Conservation (phyloP, 1,140 invertebrate species). For the Cherax quadricarinatus region DNA sequence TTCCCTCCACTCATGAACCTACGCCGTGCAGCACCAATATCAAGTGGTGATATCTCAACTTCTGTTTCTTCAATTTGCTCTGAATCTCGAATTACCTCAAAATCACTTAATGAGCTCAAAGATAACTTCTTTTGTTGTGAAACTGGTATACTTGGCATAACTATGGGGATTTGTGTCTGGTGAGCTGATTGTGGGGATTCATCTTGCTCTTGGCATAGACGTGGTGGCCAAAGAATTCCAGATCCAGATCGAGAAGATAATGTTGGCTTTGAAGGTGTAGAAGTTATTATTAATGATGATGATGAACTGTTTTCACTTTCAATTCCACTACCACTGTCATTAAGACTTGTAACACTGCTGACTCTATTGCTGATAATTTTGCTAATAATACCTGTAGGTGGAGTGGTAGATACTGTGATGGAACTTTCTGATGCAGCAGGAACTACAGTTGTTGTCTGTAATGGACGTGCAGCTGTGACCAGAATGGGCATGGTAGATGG, state of each 20-base stretch:
- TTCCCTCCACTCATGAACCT: slow-evolving; percentile 54
- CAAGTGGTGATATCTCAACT: slow-evolving; percentile 51
- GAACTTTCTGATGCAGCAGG: slow-evolving; percentile 2
- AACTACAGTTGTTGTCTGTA: neutral
- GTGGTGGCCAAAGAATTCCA: slow-evolving; percentile 50
- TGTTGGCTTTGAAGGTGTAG: neutral
- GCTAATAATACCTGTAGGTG: slow-evolving; percentile 6
- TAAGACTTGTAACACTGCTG: neutral
- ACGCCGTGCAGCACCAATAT: slow-evolving; percentile 52
- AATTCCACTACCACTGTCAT: slow-evolving; percentile 20
- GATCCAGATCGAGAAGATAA: slow-evolving; percentile 28
- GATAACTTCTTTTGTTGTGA: slow-evolving; percentile 19
- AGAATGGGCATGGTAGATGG: neutral
- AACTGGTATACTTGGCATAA: neutral
- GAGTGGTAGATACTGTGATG: neutral
- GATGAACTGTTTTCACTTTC: slow-evolving; percentile 20
- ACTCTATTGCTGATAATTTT: slow-evolving; percentile 45
- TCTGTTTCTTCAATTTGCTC: slow-evolving; percentile 23
- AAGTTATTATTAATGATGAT: neutral
- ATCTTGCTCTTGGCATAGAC: slow-evolving; percentile 2
- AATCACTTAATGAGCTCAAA: neutral
- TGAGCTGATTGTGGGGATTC: slow-evolving; percentile 10
- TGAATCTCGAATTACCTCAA: slow-evolving; percentile 8
- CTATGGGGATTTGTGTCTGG: slow-evolving; percentile 23
- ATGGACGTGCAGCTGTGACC: slow-evolving; percentile 8